Evolutionary conservation across 2,797 vertebrate species (phyloP), one percentile per base, ranked within the genome.

Genomic region (Carapus acus): DNA sequence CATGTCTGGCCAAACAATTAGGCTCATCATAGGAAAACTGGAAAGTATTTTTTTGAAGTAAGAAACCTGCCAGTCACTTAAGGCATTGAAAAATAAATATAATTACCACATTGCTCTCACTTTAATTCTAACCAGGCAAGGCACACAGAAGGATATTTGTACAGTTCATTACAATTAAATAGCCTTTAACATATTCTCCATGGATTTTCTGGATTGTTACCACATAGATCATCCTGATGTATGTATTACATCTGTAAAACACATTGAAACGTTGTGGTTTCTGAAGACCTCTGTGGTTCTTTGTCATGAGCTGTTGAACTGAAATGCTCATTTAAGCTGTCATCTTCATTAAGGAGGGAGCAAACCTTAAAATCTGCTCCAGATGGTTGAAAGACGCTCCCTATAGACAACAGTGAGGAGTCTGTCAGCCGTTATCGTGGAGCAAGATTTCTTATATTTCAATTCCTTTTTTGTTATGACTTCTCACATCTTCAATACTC

Each of bases 1-100:
- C 49, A 79, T 71, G 73, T 81, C 76, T 83, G 67, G 66, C 66
- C 68, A 80, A 72, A 76, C 76, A 78, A 83, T 85, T 81, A 76
- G 65, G 71, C 76, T 65, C 61, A 43, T 77, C 68, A 59, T 59
- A 76, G 76, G 76, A 79, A 83, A 85, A 76, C 49, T 72, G 74
- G 54, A 77, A 69, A 68, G 63, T 48, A 77, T 70, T 62, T 84
- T n/a, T 83, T 83, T 76, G 54, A 56, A 57, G 73, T 68, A 65
- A 76, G 57, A 66, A 73, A 62, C 36, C 65, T 84, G 69, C 60
- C 71, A 63, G 40, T 53, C 27, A 64, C 56, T 58, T 34, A 57
- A 77, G 51, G 29, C 69, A 49, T 77, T 84, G 76, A 75, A 68
- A 72, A 79, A 70, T 78, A 75, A 85, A 82, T 81, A 54, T 38